Percentiles rank a stretch among this genome's conserved stretches.
Evolutionary conservation across 2,113 vertebrate genomes (phyloP).

Genomic region (Platanista minor): DNA sequence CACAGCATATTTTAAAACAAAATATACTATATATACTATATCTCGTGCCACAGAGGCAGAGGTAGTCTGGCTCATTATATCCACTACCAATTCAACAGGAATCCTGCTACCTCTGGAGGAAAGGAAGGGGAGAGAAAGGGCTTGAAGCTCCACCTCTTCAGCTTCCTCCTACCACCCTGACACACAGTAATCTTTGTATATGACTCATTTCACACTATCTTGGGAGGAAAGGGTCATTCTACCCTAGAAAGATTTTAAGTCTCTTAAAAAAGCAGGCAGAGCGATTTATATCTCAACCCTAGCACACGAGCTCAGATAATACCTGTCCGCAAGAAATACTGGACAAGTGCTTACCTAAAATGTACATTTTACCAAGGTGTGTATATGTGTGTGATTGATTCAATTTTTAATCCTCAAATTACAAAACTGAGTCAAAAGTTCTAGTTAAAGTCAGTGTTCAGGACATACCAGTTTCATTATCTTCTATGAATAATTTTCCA

Average conservation of each 20-base stretch:
- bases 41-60: neutral
- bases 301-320: neutral
- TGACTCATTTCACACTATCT: neutral
- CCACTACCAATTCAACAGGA: neutral
- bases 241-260: neutral
- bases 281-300: neutral
- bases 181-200: neutral
- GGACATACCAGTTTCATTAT: neutral
- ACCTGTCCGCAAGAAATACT: neutral
- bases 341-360: neutral
- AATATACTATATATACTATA: neutral
- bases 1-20: neutral
- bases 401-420: neutral
- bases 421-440: constrained; percentile 21
- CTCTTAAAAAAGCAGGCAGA: neutral
- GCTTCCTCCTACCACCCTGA: neutral
- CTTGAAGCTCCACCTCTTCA: neutral
- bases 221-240: neutral
- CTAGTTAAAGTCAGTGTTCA: neutral
- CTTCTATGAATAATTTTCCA: constrained; percentile 9
- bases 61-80: neutral
- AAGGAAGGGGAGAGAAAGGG: neutral
- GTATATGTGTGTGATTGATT: neutral
- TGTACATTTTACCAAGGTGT: neutral
- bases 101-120: neutral